Conservation (phyloP, 2,797 vertebrate genomes). For the Bradypus variegatus region DNA sequence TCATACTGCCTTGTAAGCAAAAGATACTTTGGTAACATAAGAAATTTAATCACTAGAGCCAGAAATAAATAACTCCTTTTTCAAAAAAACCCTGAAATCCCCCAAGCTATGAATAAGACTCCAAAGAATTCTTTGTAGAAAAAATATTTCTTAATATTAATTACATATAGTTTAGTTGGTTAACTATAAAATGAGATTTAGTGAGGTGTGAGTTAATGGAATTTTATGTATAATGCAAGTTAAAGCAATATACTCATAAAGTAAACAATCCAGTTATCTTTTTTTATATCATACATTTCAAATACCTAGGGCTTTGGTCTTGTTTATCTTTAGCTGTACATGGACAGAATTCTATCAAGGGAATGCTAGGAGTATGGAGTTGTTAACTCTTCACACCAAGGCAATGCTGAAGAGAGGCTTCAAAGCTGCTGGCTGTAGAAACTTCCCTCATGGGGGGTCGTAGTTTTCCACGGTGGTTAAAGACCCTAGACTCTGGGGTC, state of each 20-base stretch:
- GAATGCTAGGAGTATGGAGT: not conserved
- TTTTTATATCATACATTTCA: slow-evolving; percentile 25
- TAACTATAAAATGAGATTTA: slow-evolving; percentile 28
- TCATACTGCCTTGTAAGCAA: not conserved
- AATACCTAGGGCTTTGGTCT: slow-evolving; percentile 21
- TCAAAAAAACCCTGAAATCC: not conserved
- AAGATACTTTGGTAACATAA: slow-evolving; percentile 7
- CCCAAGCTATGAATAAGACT: not conserved
- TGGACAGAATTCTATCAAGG: not conserved
- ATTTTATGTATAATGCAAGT: slow-evolving; percentile 29
- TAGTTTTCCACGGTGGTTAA: not conserved
- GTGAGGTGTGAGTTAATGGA: slow-evolving; percentile 22
- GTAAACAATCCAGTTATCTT: slow-evolving; percentile 47
- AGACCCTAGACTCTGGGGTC: not conserved
- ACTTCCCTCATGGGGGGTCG: rapidly evolving
- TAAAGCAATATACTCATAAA: slow-evolving; percentile 28
- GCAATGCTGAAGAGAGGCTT: not conserved
- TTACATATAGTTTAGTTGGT: slow-evolving; percentile 20
- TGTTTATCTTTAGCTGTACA: slow-evolving; percentile 4
- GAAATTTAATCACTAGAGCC: slow-evolving; percentile 24
- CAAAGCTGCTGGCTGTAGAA: not conserved
- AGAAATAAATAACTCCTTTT: slow-evolving; percentile 29
- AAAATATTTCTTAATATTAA: slow-evolving; percentile 40
- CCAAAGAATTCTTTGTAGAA: slow-evolving; percentile 26
- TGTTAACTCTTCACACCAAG: not conserved